A percentile compares a stretch with the other conserved stretches of the same genome.
Conservation (phyloP, 1,140 invertebrate genomes). For the Parasteatoda tepidariorum region DNA sequence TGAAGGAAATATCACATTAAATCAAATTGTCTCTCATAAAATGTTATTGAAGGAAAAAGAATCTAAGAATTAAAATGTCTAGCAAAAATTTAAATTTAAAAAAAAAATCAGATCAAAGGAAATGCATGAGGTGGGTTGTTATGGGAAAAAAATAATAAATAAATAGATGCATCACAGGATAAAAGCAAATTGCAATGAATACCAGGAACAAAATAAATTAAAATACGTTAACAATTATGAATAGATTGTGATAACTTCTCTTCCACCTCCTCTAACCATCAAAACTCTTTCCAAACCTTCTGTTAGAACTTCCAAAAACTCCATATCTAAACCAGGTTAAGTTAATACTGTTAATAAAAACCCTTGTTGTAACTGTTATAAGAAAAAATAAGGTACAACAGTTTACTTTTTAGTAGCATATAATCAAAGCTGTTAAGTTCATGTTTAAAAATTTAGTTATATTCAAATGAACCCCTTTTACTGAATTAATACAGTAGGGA, state of each 20-base stretch:
- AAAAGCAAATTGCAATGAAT: not conserved
- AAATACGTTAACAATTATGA: constrained; percentile 74
- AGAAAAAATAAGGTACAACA: not conserved
- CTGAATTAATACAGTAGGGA: no score
- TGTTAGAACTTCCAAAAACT: constrained; percentile 98
- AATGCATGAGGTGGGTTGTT: not conserved
- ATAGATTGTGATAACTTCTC: constrained; percentile 99
- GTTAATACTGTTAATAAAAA: not conserved
- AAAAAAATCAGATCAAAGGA: not conserved
- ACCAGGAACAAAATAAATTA: not conserved
- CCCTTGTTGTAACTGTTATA: not conserved
- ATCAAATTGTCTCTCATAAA: no score
- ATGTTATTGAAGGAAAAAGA: no score
- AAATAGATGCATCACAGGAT: not conserved
- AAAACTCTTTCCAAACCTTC: constrained; percentile 96
- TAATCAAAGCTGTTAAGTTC: not conserved
- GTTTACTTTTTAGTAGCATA: not conserved
- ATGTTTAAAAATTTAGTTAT: no score
- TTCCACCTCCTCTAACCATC: constrained; percentile 96
- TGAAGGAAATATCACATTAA: no score
- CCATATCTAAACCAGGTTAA: constrained; percentile 76
- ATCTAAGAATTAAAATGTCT: no score
- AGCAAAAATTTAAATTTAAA: not conserved
- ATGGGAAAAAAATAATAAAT: not conserved
- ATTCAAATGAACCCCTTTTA: no score